Evolutionary conservation across 37 sponge, comb jelly and placozoan species (phyloP).

Genomic region (Aplysina aerophoba): DNA sequence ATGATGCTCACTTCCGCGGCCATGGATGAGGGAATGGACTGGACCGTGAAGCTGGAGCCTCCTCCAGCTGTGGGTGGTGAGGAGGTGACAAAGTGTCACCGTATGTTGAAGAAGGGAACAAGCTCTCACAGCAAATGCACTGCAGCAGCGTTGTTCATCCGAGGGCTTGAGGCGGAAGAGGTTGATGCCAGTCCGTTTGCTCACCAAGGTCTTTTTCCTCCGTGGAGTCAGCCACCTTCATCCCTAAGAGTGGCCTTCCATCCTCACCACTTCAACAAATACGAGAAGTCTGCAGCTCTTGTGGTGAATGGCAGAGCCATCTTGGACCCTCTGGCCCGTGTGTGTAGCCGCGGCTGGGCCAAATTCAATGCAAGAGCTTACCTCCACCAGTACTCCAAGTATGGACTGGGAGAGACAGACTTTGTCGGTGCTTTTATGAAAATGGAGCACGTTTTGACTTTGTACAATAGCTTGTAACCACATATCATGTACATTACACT

Average conservation of each 20-base stretch:
- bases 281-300: constrained; percentile 79
- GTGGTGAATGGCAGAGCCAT: constrained; percentile 73
- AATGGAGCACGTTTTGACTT: constrained; percentile 70
- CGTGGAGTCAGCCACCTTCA: constrained; percentile 5
- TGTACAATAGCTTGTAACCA: neutral
- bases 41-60: constrained; percentile 35
- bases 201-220: constrained; percentile 55
- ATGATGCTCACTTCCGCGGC: constrained; percentile 79
- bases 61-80: neutral
- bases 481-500: no score
- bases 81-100: neutral
- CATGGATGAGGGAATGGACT: constrained; percentile 83
- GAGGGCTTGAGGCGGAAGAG: constrained; percentile 62
- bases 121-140: constrained; percentile 57
- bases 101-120: neutral
- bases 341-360: constrained; percentile 71
- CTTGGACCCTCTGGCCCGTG: constrained; percentile 51
- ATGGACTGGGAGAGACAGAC: constrained; percentile 71
- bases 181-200: constrained; percentile 29
- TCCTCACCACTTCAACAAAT: constrained; percentile 52
- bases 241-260: neutral
- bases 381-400: constrained; percentile 75
- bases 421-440: constrained; percentile 66
- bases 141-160: constrained; percentile 57
- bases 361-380: constrained; percentile 80